Conservation (phyloP, 2,888 invertebrate species). For the Meta bourneti region DNA sequence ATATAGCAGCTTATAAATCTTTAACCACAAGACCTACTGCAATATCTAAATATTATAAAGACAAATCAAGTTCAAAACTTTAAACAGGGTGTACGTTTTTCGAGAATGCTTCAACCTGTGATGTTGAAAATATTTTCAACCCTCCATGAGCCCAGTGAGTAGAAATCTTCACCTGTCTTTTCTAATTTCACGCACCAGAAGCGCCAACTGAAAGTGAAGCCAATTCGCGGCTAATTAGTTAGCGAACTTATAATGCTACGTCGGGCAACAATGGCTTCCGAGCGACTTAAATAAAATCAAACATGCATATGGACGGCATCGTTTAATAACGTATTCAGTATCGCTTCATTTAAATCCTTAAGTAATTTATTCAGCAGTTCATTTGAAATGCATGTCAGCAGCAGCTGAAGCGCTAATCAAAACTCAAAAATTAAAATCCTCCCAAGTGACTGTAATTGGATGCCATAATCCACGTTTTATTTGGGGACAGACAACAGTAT, state of each 20-base stretch:
- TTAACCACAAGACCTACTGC: not conserved
- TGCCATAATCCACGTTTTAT: no score
- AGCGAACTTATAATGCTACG: slow-evolving; percentile 41
- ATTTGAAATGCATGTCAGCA: no score
- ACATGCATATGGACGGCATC: slow-evolving; percentile 15
- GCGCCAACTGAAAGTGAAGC: slow-evolving; percentile 18
- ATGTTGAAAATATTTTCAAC: not conserved
- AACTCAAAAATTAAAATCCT: no score
- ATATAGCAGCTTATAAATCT: not conserved
- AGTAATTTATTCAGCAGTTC: no score
- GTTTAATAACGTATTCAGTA: slow-evolving; percentile 19
- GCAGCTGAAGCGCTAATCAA: no score
- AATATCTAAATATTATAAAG: no score
- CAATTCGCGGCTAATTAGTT: slow-evolving; percentile 50
- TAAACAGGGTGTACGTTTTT: not conserved
- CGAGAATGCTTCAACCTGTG: not conserved
- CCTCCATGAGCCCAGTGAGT: not conserved
- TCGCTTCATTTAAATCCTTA: slow-evolving; percentile 5
- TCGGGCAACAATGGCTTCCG: slow-evolving; percentile 14
- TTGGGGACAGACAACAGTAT: no score
- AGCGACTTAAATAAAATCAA: slow-evolving; percentile 46
- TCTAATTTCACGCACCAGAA: slow-evolving; percentile 49
- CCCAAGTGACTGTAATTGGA: no score
- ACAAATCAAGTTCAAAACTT: not conserved
- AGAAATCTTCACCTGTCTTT: not conserved